Percentiles rank a stretch among this genome's conserved stretches.
Conservation (phyloP, 2,797 vertebrate species). For the Micrastur ruficollis region DNA sequence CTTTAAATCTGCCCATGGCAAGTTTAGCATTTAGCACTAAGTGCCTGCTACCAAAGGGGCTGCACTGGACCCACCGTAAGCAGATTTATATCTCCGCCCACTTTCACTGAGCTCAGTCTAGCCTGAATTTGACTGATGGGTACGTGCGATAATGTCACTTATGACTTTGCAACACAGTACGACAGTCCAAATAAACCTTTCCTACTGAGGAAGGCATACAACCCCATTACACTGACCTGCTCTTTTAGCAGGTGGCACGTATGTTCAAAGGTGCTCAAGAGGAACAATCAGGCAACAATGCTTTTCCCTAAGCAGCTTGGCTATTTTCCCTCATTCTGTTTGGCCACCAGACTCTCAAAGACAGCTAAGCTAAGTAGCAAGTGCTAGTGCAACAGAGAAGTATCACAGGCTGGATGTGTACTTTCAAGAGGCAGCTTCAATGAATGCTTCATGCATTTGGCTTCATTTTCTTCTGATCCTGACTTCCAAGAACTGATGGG, state of each 20-base stretch:
- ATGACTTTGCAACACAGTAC: neutral
- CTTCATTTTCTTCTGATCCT: neutral
- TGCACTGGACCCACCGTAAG: neutral
- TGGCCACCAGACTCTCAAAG: neutral
- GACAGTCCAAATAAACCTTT: neutral
- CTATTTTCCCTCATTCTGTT: neutral
- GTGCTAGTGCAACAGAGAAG: neutral
- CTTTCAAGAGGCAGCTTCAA: neutral
- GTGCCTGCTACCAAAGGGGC: neutral
- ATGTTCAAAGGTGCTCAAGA: neutral
- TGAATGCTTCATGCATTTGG: neutral
- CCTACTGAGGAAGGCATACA: neutral
- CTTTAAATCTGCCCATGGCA: neutral
- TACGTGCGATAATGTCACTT: neutral
- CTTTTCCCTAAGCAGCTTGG: constrained; percentile 1
- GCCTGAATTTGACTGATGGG: neutral
- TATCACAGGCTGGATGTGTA: neutral
- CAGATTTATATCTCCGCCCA: neutral
- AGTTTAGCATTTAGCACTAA: neutral
- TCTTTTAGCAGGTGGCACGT: neutral
- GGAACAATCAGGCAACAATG: neutral
- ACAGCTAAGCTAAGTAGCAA: neutral
- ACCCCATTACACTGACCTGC: neutral
- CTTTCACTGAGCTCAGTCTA: neutral
- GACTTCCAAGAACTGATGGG: neutral